phyloP scores from a whole-genome alignment of 2,888 invertebrate genomes.

The Lithosia quadra region DNA sequence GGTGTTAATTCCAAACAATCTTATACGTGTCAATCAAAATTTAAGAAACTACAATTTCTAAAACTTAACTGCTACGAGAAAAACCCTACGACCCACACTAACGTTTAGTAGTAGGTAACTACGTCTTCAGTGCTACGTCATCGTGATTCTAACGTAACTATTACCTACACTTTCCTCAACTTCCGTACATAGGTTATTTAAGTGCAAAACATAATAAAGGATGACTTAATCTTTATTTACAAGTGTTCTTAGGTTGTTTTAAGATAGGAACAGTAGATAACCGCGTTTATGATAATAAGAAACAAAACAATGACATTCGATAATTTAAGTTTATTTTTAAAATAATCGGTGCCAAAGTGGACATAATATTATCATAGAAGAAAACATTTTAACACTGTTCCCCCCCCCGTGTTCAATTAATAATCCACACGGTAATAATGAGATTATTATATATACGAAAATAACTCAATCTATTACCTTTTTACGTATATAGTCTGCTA shows the following conservation, averaged over 20 bases:
- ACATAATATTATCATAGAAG: not conserved
- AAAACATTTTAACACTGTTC: not conserved
- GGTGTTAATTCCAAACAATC: no score
- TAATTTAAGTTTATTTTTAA: constrained; percentile 2
- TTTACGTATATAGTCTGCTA: no score
- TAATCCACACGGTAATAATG: no score
- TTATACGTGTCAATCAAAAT: not conserved
- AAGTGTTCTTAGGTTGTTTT: not conserved
- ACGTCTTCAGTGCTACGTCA: not conserved
- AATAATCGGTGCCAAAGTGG: not conserved
- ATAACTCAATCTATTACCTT: no score
- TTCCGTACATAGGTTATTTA: constrained; percentile 5
- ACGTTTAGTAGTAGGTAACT: not conserved
- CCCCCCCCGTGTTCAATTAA: not conserved
- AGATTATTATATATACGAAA: no score
- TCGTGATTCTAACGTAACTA: not conserved
- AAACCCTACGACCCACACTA: not conserved
- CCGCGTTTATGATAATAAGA: not conserved
- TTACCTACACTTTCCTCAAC: not conserved
- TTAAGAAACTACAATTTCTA: not conserved
- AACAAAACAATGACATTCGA: constrained; percentile 7
- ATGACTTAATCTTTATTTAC: constrained; percentile 3
- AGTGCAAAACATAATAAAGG: constrained; percentile 2
- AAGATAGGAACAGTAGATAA: constrained; percentile 1
- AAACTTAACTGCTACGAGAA: not conserved